Percentiles rank a stretch among this genome's conserved stretches.
phyloP scores from a whole-genome alignment of 2,797 vertebrate genomes.

The Oophaga sylvatica region DNA sequence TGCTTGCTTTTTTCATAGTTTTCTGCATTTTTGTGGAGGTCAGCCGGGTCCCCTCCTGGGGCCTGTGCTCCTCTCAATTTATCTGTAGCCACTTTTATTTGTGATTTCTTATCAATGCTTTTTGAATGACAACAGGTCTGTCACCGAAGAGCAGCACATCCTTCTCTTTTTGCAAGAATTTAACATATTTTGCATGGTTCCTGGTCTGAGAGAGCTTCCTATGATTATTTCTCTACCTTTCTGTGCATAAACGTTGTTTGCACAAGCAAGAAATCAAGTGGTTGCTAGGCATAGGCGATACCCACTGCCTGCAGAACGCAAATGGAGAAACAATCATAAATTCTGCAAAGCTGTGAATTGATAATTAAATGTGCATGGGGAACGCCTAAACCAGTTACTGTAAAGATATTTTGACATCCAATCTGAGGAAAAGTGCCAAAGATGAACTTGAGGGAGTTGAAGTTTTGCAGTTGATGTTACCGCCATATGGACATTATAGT shows the following conservation, averaged over 20 bases:
- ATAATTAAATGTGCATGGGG: background rate
- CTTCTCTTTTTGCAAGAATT: background rate
- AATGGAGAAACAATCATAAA: background rate
- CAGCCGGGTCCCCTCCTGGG: too few relatives aligned
- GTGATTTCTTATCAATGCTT: too few relatives aligned
- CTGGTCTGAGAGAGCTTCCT: background rate
- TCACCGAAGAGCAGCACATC: background rate
- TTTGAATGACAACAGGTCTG: too few relatives aligned
- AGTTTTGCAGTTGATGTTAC: background rate
- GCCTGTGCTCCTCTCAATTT: too few relatives aligned
- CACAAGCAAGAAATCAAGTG: background rate
- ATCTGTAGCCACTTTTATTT: too few relatives aligned
- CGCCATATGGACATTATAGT: too few relatives aligned
- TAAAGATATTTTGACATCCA: background rate
- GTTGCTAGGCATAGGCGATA: constrained; percentile 1
- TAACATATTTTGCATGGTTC: background rate
- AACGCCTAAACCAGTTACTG: background rate
- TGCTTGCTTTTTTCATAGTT: too few relatives aligned
- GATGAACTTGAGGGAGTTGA: background rate
- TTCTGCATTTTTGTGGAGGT: too few relatives aligned
- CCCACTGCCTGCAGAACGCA: background rate
- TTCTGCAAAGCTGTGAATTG: background rate
- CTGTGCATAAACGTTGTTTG: background rate
- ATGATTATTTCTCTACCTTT: background rate
- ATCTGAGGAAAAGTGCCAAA: background rate